Base-by-base conservation (phyloP, 1,140 invertebrate species). In the Drosophila obscura region DNA sequence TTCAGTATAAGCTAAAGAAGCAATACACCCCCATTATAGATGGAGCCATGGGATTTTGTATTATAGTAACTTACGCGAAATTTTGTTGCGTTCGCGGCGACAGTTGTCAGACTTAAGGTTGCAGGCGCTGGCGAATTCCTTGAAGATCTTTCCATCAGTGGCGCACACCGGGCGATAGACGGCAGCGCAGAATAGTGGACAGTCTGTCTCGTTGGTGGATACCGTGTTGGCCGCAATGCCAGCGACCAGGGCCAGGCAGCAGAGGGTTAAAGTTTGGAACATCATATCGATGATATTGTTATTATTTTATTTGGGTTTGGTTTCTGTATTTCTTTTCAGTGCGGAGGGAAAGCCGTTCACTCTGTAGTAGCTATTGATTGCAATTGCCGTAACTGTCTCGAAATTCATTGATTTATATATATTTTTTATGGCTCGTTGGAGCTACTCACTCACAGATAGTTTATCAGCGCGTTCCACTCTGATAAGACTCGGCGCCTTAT, bases 381-480 rank as follows among this genome's bases (percentile, higher is more conserved):
- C 66, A 88, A 85, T 87, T 87, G 83, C 65, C 24, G 44, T 85
- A 52, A 74, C 78, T 85, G 83, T 79, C 73, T 57, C 46, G 35
- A 57, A 63, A 63, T 76, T 64, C 74, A 82, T 88, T 78, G 82
- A 79, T 78, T 78, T 84, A 75, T 85, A 82, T 84, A 76, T 80
- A 73, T 78, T 63, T 83, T 39, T 80, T 80, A 67, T 50, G 48
- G 28, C 46, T 51, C 77, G 58, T 45, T 44, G 44, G 22, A 59
- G 56, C 58, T 64, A 66, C 60, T 66, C 50, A 63, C 57, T 63
- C 48, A 16, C 16, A 46, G 67, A 56, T 50, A 51, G 53, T 8
- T 55, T 85, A 85, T 85, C 82, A 79, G 60, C 5, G 5, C 2
- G 3, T 13, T 39, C 11, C 11, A 39, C 4, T 39, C 59, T 73